Evolutionary conservation across 1,140 invertebrate genomes (phyloP).

Genomic region (Leptopilina boulardi): DNA sequence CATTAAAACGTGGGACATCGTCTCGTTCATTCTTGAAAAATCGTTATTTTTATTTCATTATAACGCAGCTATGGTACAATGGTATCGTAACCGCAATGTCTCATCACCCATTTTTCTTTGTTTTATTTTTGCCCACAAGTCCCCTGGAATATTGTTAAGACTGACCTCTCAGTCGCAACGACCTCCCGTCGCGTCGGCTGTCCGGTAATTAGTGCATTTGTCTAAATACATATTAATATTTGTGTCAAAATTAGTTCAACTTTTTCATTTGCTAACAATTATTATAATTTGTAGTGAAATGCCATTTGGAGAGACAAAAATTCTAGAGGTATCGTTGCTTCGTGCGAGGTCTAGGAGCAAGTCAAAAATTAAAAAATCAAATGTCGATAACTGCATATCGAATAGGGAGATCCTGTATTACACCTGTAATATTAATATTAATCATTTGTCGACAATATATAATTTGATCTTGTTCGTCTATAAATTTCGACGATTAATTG

Average conservation of each 20-base stretch:
- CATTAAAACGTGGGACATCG: slow-evolving; percentile 72
- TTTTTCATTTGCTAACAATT: neutral
- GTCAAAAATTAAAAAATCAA: slow-evolving; percentile 18
- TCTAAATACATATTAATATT: neutral
- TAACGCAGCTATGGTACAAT: slow-evolving; percentile 72
- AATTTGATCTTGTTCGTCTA: neutral
- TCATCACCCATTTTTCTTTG: slow-evolving; percentile 61
- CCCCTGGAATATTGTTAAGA: neutral
- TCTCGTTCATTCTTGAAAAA: slow-evolving; percentile 69
- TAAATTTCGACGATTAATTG: neutral
- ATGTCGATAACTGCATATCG: slow-evolving; percentile 48
- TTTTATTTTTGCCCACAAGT: slow-evolving; percentile 26
- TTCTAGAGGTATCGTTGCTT: neutral
- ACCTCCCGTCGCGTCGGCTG: slow-evolving; percentile 38
- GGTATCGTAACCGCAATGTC: slow-evolving; percentile 71
- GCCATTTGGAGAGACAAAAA: neutral
- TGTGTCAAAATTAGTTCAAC: neutral
- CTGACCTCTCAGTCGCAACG: slow-evolving; percentile 48
- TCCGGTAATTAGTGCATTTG: slow-evolving; percentile 20
- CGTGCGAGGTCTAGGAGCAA: slow-evolving; percentile 12
- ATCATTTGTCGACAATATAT: neutral
- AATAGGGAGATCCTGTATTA: slow-evolving; percentile 52
- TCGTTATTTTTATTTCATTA: slow-evolving; percentile 71
- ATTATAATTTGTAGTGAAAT: neutral
- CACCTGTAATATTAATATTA: neutral